Evolutionary conservation across 2,113 vertebrate species (phyloP).

Genomic region (Laticauda colubrina): DNA sequence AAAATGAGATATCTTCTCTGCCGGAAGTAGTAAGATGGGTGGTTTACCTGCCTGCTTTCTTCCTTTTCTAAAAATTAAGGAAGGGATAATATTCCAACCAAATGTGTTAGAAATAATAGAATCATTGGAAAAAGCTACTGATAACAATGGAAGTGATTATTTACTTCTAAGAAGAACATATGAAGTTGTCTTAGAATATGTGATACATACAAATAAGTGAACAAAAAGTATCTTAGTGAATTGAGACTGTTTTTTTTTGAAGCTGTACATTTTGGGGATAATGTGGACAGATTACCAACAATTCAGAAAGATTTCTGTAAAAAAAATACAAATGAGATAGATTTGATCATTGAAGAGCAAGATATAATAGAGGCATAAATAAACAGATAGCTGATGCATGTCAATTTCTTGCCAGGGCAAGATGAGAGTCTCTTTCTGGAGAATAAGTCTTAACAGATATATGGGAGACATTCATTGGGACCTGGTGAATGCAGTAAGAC

Average conservation of each 20-base stretch:
- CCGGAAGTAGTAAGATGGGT: not conserved
- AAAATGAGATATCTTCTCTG: not conserved
- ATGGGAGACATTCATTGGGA: not conserved
- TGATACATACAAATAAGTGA: not conserved
- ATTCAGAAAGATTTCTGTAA: not conserved
- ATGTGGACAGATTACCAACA: too few relatives aligned
- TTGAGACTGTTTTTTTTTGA: not conserved
- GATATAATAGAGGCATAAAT: not conserved
- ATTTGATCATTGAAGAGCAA: not conserved
- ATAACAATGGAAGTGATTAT: not conserved
- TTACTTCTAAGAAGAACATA: not conserved
- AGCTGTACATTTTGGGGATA: not conserved
- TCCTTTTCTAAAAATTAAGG: not conserved
- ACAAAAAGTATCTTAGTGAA: not conserved
- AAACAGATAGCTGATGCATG: not conserved
- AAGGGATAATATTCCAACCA: not conserved
- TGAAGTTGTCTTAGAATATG: not conserved
- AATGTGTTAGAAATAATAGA: not conserved
- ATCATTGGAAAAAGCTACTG: not conserved
- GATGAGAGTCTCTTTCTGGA: not conserved
- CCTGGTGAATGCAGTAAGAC: not conserved
- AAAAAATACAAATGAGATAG: not conserved
- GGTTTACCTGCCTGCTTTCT: not conserved
- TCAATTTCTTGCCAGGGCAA: not conserved
- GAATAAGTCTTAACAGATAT: not conserved